A percentile compares a stretch with the other conserved stretches of the same genome.
Evolutionary conservation across 2,113 vertebrate genomes (phyloP).

Genomic region (Peromyscus maniculatus): DNA sequence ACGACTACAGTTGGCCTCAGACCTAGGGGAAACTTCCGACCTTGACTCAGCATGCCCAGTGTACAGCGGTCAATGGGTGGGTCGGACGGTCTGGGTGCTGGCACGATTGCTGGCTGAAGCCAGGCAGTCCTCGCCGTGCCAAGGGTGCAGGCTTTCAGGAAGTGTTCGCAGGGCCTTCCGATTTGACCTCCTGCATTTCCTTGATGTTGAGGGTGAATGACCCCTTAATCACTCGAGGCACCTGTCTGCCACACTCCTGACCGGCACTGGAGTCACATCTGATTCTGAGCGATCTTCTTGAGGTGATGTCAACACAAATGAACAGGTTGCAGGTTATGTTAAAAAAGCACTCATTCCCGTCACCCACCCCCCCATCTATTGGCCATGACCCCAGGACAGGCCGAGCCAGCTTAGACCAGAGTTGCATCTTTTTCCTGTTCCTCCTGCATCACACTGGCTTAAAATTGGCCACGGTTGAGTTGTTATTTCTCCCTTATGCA

Average conservation of each 20-base stretch:
- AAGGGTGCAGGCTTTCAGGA: slow-evolving; percentile 16
- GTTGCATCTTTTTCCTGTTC: not conserved
- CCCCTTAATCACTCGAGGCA: not conserved
- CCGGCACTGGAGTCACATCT: not conserved
- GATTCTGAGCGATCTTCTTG: not conserved
- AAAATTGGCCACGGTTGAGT: not conserved
- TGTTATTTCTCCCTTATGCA: not conserved
- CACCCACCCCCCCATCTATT: not conserved
- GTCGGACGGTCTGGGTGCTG: not conserved
- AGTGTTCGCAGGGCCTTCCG: not conserved
- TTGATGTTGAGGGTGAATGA: not conserved
- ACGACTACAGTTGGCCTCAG: not conserved
- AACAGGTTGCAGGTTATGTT: not conserved
- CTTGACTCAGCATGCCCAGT: not conserved
- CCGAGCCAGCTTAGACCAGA: not conserved
- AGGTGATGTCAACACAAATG: not conserved
- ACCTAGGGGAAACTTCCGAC: not conserved
- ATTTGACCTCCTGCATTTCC: not conserved
- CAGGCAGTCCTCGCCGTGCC: not conserved
- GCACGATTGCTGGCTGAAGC: not conserved
- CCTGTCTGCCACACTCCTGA: not conserved
- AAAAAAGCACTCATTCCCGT: not conserved
- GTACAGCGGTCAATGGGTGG: not conserved
- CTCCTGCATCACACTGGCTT: not conserved
- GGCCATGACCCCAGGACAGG: not conserved